Evolutionary conservation across 2,888 invertebrate genomes (phyloP).

Genomic region (Lomographa bimaculata): DNA sequence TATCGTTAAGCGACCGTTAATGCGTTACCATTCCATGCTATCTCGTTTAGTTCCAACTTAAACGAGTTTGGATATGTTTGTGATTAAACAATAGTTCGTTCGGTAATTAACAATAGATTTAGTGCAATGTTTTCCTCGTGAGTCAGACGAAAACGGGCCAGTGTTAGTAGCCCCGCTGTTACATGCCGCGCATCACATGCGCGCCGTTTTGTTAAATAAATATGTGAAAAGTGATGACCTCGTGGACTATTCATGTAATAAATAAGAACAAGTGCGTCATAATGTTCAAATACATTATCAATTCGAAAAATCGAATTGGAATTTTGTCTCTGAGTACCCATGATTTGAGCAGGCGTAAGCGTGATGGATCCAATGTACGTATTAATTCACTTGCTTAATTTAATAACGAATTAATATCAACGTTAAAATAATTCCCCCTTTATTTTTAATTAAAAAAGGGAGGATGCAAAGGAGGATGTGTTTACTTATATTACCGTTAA

Average conservation of each 20-base stretch:
- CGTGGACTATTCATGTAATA: conserved; percentile 44
- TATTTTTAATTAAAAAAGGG: no score
- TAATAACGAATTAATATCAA: no score
- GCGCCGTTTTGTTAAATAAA: conserved; percentile 14
- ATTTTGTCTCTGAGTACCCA: conserved; percentile 38
- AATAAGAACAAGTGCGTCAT: conserved; percentile 24
- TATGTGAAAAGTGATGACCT: conserved; percentile 51
- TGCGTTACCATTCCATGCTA: no score
- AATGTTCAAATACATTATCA: conserved; percentile 60
- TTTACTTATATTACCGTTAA: no score
- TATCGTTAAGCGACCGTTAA: conserved; percentile 35
- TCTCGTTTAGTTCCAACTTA: no score
- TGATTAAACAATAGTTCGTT: conserved; percentile 59
- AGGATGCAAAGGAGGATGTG: no score
- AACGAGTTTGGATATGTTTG: conserved; percentile 45
- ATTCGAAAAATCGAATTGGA: conserved; percentile 53
- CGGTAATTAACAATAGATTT: conserved; percentile 67
- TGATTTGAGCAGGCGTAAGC: conserved; percentile 17
- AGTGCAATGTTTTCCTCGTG: conserved; percentile 71
- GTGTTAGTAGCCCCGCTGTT: conserved; percentile 34
- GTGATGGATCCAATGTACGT: conserved; percentile 54
- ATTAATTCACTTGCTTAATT: no score
- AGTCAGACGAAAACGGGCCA: conserved; percentile 47
- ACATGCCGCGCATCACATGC: conserved; percentile 11
- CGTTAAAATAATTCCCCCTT: no score